A percentile compares a stretch with the other conserved stretches of the same genome.
phyloP scores from a whole-genome alignment of 2,888 invertebrate species.

The Coenonympha glycerion region DNA sequence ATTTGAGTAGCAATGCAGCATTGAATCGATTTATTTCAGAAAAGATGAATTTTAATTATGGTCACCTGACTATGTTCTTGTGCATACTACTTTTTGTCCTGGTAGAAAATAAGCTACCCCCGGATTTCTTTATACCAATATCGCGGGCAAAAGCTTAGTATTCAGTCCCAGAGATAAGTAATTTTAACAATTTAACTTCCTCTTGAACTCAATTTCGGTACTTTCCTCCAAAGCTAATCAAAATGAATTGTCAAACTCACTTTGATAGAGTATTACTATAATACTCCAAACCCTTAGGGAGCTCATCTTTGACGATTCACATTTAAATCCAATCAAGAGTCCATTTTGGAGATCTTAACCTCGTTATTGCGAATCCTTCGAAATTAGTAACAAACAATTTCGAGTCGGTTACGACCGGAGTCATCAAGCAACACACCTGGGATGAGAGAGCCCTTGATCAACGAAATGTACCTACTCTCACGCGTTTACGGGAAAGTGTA shows the following conservation, averaged over 20 bases:
- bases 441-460: not conserved
- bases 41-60: too few relatives aligned
- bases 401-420: slow-evolving; percentile 46
- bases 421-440: slow-evolving; percentile 2
- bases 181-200: not conserved
- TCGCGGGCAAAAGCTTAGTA: too few relatives aligned
- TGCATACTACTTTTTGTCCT: too few relatives aligned
- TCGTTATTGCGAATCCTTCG: slow-evolving; percentile 29
- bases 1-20: too few relatives aligned
- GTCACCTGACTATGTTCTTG: too few relatives aligned
- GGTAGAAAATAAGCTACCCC: too few relatives aligned
- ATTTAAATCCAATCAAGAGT: slow-evolving; percentile 29
- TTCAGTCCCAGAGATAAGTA: too few relatives aligned
- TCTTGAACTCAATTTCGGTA: too few relatives aligned
- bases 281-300: slow-evolving; percentile 52
- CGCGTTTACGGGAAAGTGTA: not conserved
- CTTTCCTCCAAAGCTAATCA: not conserved
- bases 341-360: slow-evolving; percentile 25
- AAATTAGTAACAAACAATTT: slow-evolving; percentile 46
- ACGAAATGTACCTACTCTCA: not conserved
- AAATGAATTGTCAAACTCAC: slow-evolving; percentile 42
- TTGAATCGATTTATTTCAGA: too few relatives aligned
- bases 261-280: slow-evolving; percentile 50
- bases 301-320: slow-evolving; percentile 40
- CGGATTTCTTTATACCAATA: too few relatives aligned